Percentiles rank a stretch among this genome's conserved stretches.
Conservation (phyloP, 2,797 vertebrate genomes). For the Cossypha niveicapilla region DNA sequence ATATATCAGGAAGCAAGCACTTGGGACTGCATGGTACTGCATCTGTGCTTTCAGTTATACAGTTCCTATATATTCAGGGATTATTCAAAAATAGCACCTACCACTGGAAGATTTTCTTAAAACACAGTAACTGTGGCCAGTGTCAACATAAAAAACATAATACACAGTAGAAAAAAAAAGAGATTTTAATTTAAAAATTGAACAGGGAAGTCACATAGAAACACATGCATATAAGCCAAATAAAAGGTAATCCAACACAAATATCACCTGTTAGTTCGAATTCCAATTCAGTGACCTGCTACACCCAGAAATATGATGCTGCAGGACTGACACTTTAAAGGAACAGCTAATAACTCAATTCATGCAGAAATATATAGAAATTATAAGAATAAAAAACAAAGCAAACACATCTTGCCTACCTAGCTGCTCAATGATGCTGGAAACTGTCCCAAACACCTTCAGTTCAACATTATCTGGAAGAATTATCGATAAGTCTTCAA, state of each 20-base stretch:
- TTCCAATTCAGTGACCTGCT: neutral
- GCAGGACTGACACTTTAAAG: neutral
- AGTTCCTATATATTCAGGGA: neutral
- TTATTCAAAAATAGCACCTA: neutral
- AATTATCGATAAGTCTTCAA: conserved; percentile 81
- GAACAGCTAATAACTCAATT: neutral
- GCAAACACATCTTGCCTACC: conserved; percentile 73
- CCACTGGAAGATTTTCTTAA: neutral
- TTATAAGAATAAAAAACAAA: neutral
- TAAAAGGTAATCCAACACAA: neutral
- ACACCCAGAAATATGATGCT: accelerated
- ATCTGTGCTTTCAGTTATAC: neutral
- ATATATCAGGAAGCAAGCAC: neutral
- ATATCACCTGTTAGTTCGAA: accelerated
- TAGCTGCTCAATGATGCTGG: conserved; percentile 86
- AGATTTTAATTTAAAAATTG: neutral
- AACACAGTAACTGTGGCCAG: neutral
- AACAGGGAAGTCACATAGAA: neutral
- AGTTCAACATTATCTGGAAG: conserved; percentile 84
- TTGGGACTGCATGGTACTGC: neutral
- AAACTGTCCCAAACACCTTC: conserved; percentile 83
- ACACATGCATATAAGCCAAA: neutral
- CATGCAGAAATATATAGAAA: neutral
- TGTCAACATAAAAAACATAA: neutral
- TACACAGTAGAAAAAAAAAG: neutral